Conservation (phyloP, 2,113 vertebrate genomes). For the Stomatorhinus ivindoensis region DNA sequence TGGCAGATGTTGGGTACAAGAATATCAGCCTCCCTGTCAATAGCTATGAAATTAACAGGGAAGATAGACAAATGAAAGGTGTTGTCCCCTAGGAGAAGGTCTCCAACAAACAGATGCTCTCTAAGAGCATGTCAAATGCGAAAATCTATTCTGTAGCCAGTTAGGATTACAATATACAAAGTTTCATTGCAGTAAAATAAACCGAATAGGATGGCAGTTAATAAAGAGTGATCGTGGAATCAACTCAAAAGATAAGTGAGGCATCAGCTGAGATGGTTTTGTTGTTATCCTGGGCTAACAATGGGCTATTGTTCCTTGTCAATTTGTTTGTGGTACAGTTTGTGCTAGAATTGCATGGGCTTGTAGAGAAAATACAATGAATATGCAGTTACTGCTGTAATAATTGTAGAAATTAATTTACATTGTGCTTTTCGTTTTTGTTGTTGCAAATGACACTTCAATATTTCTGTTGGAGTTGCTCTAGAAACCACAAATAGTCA, state of each 20-base stretch:
- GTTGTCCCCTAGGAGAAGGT: not conserved
- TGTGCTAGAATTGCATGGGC: not conserved
- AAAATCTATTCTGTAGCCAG: not conserved
- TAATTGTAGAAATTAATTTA: not conserved
- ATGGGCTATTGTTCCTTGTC: slow-evolving; percentile 1
- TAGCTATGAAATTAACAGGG: not conserved
- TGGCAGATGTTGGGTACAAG: not conserved
- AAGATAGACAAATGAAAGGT: not conserved
- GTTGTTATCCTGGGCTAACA: slow-evolving; percentile 10
- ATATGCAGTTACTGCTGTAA: not conserved
- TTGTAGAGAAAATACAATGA: not conserved
- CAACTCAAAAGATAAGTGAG: slow-evolving; percentile 5
- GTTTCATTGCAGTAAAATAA: not conserved
- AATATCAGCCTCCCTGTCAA: not conserved
- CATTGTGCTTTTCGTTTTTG: not conserved
- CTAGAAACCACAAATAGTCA: not conserved
- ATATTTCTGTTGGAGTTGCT: not conserved
- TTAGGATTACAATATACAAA: not conserved
- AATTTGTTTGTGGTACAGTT: slow-evolving; percentile 13
- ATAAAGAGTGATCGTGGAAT: not conserved
- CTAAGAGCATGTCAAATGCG: not conserved
- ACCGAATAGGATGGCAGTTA: not conserved
- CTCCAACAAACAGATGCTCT: not conserved
- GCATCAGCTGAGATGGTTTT: not conserved
- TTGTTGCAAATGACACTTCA: not conserved